Conservation (phyloP, 1,140 invertebrate species). For the Drosophila tani region DNA sequence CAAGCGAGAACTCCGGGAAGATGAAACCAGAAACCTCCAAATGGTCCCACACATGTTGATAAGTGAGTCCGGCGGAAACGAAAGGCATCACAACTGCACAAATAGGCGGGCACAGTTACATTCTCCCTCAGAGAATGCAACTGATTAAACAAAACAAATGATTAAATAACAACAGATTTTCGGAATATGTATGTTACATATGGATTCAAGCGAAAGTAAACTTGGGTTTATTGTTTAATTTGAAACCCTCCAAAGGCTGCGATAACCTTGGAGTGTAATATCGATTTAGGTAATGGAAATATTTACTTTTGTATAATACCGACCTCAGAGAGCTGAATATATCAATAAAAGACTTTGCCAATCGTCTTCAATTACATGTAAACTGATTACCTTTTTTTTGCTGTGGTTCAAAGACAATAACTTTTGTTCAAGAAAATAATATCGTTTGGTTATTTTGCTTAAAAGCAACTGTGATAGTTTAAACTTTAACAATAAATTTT, state of each 20-base stretch:
- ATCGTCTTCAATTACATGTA: too few species aligned
- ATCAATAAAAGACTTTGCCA: too few species aligned
- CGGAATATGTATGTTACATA: neutral
- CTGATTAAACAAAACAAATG: constrained; percentile 5
- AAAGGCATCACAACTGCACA: constrained; percentile 38
- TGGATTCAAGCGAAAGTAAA: constrained; percentile 6
- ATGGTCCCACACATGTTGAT: constrained; percentile 38
- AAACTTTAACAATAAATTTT: too few species aligned
- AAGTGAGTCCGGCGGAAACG: constrained; percentile 50
- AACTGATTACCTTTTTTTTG: too few species aligned
- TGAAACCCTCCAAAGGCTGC: neutral
- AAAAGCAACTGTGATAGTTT: too few species aligned
- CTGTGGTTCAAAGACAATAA: too few species aligned
- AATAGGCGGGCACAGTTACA: constrained; percentile 1
- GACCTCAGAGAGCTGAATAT: neutral
- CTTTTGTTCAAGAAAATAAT: too few species aligned
- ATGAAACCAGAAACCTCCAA: constrained; percentile 9
- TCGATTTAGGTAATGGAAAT: too few species aligned
- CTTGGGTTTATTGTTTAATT: neutral
- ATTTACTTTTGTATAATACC: too few species aligned
- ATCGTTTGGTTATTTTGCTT: too few species aligned
- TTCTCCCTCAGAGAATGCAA: constrained; percentile 3
- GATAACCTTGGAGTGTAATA: neutral
- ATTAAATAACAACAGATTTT: constrained; percentile 1
- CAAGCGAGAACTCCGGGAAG: constrained; percentile 2